Conservation (phyloP, 2,113 vertebrate species). For the Lepisosteus osseus region DNA sequence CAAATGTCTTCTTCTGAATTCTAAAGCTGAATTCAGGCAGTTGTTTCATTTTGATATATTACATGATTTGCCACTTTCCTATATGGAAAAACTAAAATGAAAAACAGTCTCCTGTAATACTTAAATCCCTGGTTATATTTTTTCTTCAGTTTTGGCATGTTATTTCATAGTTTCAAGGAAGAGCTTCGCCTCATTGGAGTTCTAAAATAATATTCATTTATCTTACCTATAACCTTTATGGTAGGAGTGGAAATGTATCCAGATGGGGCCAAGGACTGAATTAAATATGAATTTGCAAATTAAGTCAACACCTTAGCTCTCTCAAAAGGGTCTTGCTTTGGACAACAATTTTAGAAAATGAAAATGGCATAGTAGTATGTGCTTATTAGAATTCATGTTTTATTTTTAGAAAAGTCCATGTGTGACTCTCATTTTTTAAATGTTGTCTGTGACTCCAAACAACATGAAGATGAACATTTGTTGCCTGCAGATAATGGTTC, state of each 20-base stretch:
- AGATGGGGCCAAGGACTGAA: slow-evolving; percentile 46
- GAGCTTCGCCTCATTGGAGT: not conserved
- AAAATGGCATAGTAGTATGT: slow-evolving; percentile 39
- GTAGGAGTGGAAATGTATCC: slow-evolving; percentile 32
- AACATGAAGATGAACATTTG: too few species aligned
- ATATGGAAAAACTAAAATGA: too few species aligned
- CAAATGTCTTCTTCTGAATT: too few species aligned
- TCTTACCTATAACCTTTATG: slow-evolving; percentile 52
- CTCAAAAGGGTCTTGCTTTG: slow-evolving; percentile 43
- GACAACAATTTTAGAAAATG: slow-evolving; percentile 46
- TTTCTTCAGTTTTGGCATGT: too few species aligned
- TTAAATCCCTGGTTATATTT: too few species aligned
- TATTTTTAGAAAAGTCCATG: slow-evolving; percentile 44
- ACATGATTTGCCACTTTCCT: too few species aligned
- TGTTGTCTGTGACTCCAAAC: too few species aligned
- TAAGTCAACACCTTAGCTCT: slow-evolving; percentile 45
- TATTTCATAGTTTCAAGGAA: too few species aligned
- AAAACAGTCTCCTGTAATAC: too few species aligned
- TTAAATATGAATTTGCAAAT: slow-evolving; percentile 54
- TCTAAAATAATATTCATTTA: slow-evolving; percentile 37
- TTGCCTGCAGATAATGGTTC: too few species aligned
- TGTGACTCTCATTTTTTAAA: slow-evolving; percentile 48
- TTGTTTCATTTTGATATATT: too few species aligned
- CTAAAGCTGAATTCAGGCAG: too few species aligned
- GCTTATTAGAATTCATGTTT: slow-evolving; percentile 53